Conservation (phyloP, 2,113 vertebrate genomes). For the Chaetops frenatus region DNA sequence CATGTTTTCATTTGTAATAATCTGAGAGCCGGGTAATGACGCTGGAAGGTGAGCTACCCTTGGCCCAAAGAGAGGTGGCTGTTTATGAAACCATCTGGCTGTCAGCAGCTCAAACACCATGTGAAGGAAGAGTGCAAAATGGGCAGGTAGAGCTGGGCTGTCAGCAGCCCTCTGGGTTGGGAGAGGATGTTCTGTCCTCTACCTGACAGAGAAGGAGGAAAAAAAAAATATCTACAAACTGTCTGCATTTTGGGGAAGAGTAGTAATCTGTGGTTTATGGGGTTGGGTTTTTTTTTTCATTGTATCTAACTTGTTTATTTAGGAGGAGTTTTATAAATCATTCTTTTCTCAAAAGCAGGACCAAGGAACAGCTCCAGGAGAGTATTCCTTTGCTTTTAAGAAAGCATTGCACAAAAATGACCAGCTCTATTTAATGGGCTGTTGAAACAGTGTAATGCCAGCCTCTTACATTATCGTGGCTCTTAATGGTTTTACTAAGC, state of each 20-base stretch:
- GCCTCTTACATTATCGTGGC: neutral
- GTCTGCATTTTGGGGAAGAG: neutral
- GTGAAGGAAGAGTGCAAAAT: neutral
- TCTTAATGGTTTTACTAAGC: neutral
- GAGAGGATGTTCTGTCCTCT: neutral
- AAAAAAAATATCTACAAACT: neutral
- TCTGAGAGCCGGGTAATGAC: neutral
- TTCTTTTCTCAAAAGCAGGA: neutral
- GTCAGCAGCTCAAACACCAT: neutral
- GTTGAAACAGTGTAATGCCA: neutral
- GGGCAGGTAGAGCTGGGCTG: neutral
- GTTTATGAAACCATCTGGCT: constrained; percentile 30
- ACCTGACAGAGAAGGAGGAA: neutral
- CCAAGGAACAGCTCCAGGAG: neutral
- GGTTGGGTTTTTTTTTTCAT: neutral
- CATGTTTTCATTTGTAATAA: neutral
- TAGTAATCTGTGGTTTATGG: neutral
- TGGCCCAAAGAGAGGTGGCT: neutral
- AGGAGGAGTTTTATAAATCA: neutral
- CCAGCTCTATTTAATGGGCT: neutral
- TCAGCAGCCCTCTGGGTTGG: neutral
- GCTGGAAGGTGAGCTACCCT: neutral
- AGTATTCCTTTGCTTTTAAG: neutral
- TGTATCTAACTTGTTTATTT: neutral
- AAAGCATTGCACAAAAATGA: neutral